Conservation (phyloP, 2,888 invertebrate species). For the Ophraella communa region DNA sequence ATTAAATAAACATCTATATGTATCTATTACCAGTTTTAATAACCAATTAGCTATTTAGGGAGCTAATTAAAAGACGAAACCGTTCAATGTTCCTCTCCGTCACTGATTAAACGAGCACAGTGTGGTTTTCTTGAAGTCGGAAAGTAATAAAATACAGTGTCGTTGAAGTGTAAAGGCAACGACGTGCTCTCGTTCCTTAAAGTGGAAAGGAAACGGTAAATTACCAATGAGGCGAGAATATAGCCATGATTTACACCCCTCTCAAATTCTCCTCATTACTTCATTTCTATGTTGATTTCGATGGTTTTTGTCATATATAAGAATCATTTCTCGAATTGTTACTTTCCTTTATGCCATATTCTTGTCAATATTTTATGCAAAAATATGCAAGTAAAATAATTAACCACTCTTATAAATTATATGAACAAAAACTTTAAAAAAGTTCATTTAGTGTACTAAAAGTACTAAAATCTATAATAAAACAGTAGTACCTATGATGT, state of each 20-base stretch:
- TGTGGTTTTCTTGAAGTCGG: conserved; percentile 30
- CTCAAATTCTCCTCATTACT: conserved; percentile 44
- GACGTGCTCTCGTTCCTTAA: conserved; percentile 53
- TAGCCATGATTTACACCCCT: conserved; percentile 52
- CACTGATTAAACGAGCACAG: conserved; percentile 25
- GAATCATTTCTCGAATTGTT: conserved; percentile 35
- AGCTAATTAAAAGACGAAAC: conserved; percentile 1
- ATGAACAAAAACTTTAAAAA: too few relatives aligned
- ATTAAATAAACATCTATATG: neutral
- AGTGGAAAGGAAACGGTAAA: conserved; percentile 52
- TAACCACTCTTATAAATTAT: too few relatives aligned
- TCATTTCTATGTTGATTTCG: conserved; percentile 42
- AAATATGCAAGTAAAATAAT: neutral
- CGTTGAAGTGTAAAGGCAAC: conserved; percentile 55
- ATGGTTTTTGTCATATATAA: conserved; percentile 37
- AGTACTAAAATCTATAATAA: too few relatives aligned
- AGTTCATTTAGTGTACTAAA: too few relatives aligned
- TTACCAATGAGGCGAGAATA: conserved; percentile 53
- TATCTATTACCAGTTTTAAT: neutral
- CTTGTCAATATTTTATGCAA: neutral
- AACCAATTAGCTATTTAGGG: neutral
- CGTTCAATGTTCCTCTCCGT: conserved; percentile 5
- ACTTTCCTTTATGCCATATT: neutral
- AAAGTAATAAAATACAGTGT: conserved; percentile 56
- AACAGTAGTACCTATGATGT: too few relatives aligned